Conservation (phyloP, 1,140 invertebrate species). For the Conus betulinus region DNA sequence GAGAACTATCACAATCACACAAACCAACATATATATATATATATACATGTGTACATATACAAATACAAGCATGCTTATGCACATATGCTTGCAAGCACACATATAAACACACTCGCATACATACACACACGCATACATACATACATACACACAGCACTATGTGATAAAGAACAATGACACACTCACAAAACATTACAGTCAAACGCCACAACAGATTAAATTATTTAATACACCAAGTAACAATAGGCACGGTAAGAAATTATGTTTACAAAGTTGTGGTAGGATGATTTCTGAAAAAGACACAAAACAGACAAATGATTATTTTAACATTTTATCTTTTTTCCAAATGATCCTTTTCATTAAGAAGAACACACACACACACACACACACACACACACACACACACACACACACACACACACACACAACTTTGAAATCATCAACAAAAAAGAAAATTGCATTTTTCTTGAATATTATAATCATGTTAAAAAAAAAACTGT, state of each 20-base stretch:
- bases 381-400: not conserved
- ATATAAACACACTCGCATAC: not conserved
- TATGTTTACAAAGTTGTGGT: not conserved
- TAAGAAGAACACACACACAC: not conserved
- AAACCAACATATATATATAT: no score
- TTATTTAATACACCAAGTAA: not conserved
- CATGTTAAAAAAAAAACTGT: no score
- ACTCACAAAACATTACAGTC: not conserved
- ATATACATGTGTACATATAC: no score
- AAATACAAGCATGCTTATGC: no score
- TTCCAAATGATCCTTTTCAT: not conserved
- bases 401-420: slow-evolving; percentile 16
- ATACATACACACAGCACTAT: not conserved
- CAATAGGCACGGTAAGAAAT: not conserved
- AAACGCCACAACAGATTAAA: not conserved
- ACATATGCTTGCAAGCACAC: no score
- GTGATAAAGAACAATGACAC: not conserved
- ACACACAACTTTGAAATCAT: not conserved
- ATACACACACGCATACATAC: not conserved
- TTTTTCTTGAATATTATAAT: no score
- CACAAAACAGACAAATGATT: slow-evolving; percentile 2
- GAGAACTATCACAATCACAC: no score
- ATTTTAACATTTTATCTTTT: not conserved
- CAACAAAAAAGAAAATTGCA: no score
- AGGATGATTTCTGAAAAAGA: not conserved